Base-by-base conservation (phyloP, 1,140 invertebrate genomes). In the Cotesia chilonis region DNA sequence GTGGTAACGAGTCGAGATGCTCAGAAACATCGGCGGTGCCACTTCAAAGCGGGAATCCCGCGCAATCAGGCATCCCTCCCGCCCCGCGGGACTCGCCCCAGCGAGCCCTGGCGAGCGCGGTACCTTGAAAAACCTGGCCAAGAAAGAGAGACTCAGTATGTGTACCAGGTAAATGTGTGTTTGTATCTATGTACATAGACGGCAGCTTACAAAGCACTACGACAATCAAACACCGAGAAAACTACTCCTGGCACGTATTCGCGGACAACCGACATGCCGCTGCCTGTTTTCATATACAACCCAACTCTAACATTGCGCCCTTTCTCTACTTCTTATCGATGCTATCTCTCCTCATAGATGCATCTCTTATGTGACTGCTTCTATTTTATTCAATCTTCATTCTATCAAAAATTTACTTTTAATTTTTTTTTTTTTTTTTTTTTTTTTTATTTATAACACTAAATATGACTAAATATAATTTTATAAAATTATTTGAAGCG, bases 11-110 rank as follows among this genome's bases (percentile, higher is more conserved):
- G 83, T 83, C 78, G 80, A 79, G 84, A 84, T 81, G 81, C 77
- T 76, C 75, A 77, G 80, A 81, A 84, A 82, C 81, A 84, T 83
- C 76, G 84, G 83, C 84, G 83, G 84, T 83, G 82, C 80, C 80
- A 82, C 82, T 84, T 85, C 84, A 85, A 85, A 85, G 84, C 81
- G 83, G 77, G 84, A 85, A 85, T 85, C 83, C 80, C 80, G 84
- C 83, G 83, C 83, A 85, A 85, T 85, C 84, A 85, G 81, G 71
- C 73, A 75, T 80, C 65, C 75, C 76, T 75, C 79, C 78, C 77
- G 74, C 77, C 75, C 78, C 77, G 51, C 75, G 36, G 17, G 14
- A 70, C 61, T 70, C 67, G 59, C 57, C 55, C 41, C 64, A 60
- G n/a, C 37, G 28, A 14, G 28, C 28, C 28, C 28, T 3, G 28